These are phyloP conservation scores for Luffia ferchaultella DNA, from an alignment of 2,888 invertebrate genomes.

Conservation along the genomic window DNA sequence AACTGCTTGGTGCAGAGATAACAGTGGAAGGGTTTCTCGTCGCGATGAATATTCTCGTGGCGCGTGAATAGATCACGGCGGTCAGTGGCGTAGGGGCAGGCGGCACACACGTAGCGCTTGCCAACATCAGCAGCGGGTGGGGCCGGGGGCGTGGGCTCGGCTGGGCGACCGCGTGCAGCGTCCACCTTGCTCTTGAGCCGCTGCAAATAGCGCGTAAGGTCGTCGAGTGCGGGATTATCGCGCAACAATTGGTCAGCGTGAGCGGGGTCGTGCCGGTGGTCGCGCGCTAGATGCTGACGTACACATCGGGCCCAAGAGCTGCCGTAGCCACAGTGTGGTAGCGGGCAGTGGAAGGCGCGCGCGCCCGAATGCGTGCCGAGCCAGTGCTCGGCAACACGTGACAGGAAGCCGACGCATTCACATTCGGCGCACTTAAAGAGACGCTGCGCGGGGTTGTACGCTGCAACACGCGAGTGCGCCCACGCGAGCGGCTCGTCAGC, in stretches of 20 bases:
- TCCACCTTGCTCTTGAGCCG: constrained; percentile 72
- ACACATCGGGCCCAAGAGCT: constrained; percentile 81
- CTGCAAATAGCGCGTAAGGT: constrained; percentile 76
- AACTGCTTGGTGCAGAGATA: constrained; percentile 93
- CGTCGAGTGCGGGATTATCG: constrained; percentile 78
- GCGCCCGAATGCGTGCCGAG: constrained; percentile 73
- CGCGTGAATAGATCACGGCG: constrained; percentile 89
- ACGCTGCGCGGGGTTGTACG: constrained; percentile 79
- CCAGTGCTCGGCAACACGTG: constrained; percentile 80
- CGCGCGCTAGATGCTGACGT: constrained; percentile 74
- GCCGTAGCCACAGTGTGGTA: constrained; percentile 77
- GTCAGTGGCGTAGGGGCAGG: constrained; percentile 92
- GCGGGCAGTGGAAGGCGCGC: constrained; percentile 71
- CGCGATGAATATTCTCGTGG: constrained; percentile 92
- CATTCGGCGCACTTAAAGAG: constrained; percentile 79
- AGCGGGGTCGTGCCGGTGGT: constrained; percentile 74
- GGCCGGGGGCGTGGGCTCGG: constrained; percentile 14
- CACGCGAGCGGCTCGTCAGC: constrained; percentile 76
- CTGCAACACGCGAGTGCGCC: constrained; percentile 82
- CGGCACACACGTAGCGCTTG: constrained; percentile 86
- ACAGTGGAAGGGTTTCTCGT: constrained; percentile 94
- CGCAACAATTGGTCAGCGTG: constrained; percentile 69
- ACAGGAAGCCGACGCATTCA: constrained; percentile 78
- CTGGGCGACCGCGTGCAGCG: constrained; percentile 13
- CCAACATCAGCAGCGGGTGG: constrained; percentile 19